Base-by-base conservation (phyloP, 2,797 vertebrate genomes). In the Euphonia xanthogaster region DNA sequence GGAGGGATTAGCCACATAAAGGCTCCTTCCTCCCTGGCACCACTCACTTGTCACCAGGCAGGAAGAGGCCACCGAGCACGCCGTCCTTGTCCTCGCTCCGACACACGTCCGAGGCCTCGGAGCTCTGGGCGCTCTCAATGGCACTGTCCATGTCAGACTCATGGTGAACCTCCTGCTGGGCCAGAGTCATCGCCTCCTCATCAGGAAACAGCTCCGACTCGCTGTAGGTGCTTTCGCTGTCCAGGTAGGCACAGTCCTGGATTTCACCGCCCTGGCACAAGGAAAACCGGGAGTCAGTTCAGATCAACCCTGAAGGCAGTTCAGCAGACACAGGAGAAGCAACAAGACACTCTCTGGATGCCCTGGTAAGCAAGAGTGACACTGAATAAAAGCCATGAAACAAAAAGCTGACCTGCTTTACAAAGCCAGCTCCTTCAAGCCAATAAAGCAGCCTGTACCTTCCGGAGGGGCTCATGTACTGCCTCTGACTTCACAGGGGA, bases 71-170 rank as follows among this genome's bases (percentile, higher is more conserved):
- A 11, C 96, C 96, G 3, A 99, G 97, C 8, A 92, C 86, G 42
- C 97, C 88, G 0, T 99, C 99, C 94, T 99, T 99, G 93, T 99
- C 98, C 58, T 98, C 98, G 0, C 97, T 67, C 22, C 98, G 96
- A 31, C 96, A 97, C 30, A 98, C 96, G 0, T 99, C 98, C 0
- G 98, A 98, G n/a, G 98, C 98, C 91, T 99, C 99, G 0, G 98
- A 99, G 51, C 98, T 98, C 61, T 97, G 99, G 50, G 98, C 97
- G 5, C 98, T 99, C 94, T 98, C 99, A 74, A 99, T 98, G 35
- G 98, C 98, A 4, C 99, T 99, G 98, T 99, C 99, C 98, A 98
- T 98, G 97, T 99, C 99, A 1, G 98, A 98, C 88, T 99, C 99
- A 84, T 97, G 98, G 77, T 98, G 98, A 88, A 98, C 95, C 91